Base-by-base conservation (phyloP, 2,888 invertebrate species). In the Rotaria magnacalcarata region DNA sequence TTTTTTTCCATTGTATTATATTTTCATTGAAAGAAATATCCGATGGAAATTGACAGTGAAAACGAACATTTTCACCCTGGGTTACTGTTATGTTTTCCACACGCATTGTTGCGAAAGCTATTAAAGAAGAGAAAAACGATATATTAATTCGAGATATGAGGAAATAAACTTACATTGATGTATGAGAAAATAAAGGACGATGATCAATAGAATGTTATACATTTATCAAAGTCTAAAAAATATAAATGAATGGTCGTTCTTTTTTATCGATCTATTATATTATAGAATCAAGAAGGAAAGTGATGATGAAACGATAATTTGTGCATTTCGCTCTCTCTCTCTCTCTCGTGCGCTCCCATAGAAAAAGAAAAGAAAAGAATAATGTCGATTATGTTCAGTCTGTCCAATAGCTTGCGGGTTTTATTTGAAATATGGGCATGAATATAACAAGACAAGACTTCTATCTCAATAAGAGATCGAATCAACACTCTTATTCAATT, bases 1-100 rank as follows among this genome's bases (percentile, higher is more conserved):
- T 24, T 47, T 80, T 80, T 47, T 80, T 80, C 80, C 80, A 80
- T 80, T 80, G 80, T 6, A 80, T 47, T 41, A 80, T 80, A 67
- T 67, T 67, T n/a, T 80, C 47, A 11, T 47, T n/a, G 10, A 11
- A 47, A 34, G 67, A 67, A n/a, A 47, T n/a, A 80, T 47, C 5
- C 5, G 8, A 43, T 80, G 80, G 80, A 47, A 80, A 47, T 80
- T 43, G 80, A 80, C 80, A 80, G n/a, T 41, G 80, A 47, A 80
- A 80, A 47, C n/a, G 21, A 1, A 80, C 47, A 47, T 47, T 43
- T 47, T 80, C 47, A n/a, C n/a, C 47, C 16, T 11, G 21, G 10
- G 80, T 80, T n/a, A 80, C 47, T 47, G 80, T 80, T 24, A 80
- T 47, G n/a, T 80, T 80, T 47, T 80, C 80, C 67, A 34, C 34